A percentile compares a stretch with the other conserved stretches of the same genome.
Conservation (phyloP, 2,113 vertebrate genomes). For the Scartelaos histophorus region DNA sequence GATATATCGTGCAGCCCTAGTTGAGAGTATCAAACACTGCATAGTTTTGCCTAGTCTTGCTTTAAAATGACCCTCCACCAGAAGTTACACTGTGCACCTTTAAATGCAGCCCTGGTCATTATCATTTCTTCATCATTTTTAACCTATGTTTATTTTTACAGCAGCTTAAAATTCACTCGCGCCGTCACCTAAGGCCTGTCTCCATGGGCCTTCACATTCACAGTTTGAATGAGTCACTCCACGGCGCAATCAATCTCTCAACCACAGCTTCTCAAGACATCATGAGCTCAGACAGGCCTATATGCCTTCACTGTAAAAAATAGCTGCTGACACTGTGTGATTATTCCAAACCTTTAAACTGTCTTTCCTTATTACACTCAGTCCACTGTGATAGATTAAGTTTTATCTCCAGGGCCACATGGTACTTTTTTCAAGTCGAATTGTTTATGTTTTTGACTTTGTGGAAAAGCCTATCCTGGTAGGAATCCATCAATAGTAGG, state of each 20-base stretch:
- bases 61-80: no score
- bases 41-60: no score
- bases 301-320: conserved; percentile 52
- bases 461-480: conserved; percentile 37
- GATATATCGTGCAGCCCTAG: no score
- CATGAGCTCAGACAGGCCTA: conserved; percentile 46
- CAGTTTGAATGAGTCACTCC: conserved; percentile 17
- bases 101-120: no score
- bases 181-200: not conserved
- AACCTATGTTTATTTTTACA: not conserved
- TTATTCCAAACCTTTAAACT: conserved; percentile 76
- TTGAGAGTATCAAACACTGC: no score
- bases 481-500: conserved; percentile 54
- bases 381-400: conserved; percentile 62
- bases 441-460: conserved; percentile 69
- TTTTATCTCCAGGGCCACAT: conserved; percentile 67
- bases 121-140: no score
- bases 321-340: conserved; percentile 65
- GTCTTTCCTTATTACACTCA: conserved; percentile 62
- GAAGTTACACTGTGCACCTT: no score
- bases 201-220: conserved; percentile 31
- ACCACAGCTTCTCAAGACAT: conserved; percentile 31
- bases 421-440: conserved; percentile 45
- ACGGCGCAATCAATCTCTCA: conserved; percentile 26
- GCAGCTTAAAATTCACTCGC: conserved; percentile 18